Evolutionary conservation across 2,888 invertebrate species (phyloP).

Genomic region (Meandrusa payeni): DNA sequence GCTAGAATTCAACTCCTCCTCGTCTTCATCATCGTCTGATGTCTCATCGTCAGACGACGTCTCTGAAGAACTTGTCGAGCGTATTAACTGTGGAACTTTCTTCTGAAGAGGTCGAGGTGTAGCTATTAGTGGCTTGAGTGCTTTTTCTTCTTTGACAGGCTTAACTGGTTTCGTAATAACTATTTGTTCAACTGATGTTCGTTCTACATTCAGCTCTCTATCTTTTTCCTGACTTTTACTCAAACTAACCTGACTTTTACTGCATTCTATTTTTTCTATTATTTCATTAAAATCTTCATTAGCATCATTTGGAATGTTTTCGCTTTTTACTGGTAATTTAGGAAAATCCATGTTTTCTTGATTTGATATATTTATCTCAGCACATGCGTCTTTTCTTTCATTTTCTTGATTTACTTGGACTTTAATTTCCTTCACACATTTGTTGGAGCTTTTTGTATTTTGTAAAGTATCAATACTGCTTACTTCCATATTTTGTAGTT

Average conservation of each 20-base stretch:
- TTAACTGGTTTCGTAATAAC: slow-evolving; percentile 22
- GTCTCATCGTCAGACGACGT: slow-evolving; percentile 69
- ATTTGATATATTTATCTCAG: slow-evolving; percentile 12
- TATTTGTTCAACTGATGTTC: slow-evolving; percentile 5
- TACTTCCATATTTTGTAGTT: slow-evolving; percentile 3
- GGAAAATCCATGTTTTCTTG: slow-evolving; percentile 11
- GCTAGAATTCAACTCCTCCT: slow-evolving; percentile 65
- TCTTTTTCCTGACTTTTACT: slow-evolving; percentile 2
- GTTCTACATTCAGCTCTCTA: slow-evolving; percentile 1
- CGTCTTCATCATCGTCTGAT: slow-evolving; percentile 62
- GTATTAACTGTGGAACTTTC: slow-evolving; percentile 62
- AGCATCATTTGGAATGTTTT: slow-evolving; percentile 29
- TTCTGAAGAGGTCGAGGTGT: slow-evolving; percentile 83
- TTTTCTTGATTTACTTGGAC: not conserved
- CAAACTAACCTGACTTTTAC: not conserved
- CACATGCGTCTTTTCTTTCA: not conserved
- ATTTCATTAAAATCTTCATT: slow-evolving; percentile 5
- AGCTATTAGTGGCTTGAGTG: slow-evolving; percentile 79
- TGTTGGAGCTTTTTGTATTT: not conserved
- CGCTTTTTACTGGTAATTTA: slow-evolving; percentile 29
- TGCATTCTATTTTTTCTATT: slow-evolving; percentile 1
- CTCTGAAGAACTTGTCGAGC: slow-evolving; percentile 65
- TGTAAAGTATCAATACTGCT: not conserved
- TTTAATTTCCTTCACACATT: not conserved
- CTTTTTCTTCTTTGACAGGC: slow-evolving; percentile 77